A percentile compares a stretch with the other conserved stretches of the same genome.
Evolutionary conservation across 1,140 invertebrate species (phyloP).

Genomic region (Helicoverpa zea): DNA sequence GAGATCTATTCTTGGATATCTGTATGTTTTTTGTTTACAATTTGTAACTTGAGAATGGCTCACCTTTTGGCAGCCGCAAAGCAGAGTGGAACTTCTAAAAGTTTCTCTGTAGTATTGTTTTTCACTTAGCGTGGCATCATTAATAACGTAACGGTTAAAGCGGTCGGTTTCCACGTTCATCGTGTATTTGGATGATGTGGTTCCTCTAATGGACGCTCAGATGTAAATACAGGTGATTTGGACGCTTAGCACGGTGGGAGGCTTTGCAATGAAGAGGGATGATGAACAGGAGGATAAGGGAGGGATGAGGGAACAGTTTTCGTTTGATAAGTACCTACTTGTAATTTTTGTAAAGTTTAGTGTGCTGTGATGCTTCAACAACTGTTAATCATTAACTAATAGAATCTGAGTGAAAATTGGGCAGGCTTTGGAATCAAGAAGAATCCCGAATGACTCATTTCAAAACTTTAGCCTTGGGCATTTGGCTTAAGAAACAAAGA

Average conservation of each 20-base stretch:
- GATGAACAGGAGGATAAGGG: neutral
- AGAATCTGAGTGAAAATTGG: no score
- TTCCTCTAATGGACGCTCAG: neutral
- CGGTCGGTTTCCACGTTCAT: constrained; percentile 8
- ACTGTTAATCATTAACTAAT: neutral
- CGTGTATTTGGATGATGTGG: constrained; percentile 17
- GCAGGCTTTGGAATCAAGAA: no score
- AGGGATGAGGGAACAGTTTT: no score
- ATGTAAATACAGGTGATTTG: neutral
- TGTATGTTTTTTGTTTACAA: neutral
- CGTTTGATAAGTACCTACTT: no score
- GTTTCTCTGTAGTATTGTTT: neutral
- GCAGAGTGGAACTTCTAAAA: neutral
- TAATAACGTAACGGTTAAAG: constrained; percentile 42
- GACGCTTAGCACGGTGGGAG: neutral
- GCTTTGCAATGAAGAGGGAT: constrained; percentile 4
- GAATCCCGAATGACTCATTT: no score
- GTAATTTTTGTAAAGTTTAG: no score
- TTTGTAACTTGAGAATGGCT: neutral
- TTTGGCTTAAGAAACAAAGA: neutral
- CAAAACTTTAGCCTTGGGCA: no score
- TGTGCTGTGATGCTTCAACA: neutral
- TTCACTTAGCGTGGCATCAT: constrained; percentile 40
- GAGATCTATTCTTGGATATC: neutral
- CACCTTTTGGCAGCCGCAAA: no score